A percentile compares a stretch with the other conserved stretches of the same genome.
phyloP scores from a whole-genome alignment of 2,797 vertebrate species.

The Merluccius polli region DNA sequence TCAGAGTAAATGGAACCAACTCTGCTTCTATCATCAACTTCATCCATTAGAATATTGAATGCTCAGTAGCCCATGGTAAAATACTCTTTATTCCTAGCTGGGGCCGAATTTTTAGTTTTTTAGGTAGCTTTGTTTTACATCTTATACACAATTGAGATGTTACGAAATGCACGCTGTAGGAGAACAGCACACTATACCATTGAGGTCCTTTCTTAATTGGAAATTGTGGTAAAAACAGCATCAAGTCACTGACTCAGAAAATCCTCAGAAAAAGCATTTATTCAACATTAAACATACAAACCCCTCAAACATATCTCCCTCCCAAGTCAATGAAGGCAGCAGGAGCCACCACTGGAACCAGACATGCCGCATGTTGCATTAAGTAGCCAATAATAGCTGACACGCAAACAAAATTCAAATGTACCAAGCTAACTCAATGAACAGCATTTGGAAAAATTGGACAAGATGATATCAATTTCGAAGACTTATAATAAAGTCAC shows the following conservation, averaged over 20 bases:
- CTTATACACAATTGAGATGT: slow-evolving; percentile 8
- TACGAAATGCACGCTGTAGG: not conserved
- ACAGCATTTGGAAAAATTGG: too few species aligned
- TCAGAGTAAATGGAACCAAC: slow-evolving; percentile 1
- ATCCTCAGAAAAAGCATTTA: too few species aligned
- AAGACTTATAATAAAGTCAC: too few species aligned
- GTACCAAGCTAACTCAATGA: too few species aligned
- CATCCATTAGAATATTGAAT: slow-evolving; percentile 7
- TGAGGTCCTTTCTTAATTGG: slow-evolving; percentile 2
- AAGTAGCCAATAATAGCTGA: too few species aligned
- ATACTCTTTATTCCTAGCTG: slow-evolving; percentile 10
- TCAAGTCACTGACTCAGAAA: slow-evolving; percentile 5
- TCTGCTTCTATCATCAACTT: slow-evolving; percentile 8
- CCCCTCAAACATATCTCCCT: too few species aligned
- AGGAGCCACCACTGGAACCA: too few species aligned
- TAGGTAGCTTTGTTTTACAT: not conserved
- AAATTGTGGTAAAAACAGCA: not conserved
- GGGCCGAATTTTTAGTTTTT: not conserved
- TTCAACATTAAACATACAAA: too few species aligned
- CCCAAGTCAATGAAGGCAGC: too few species aligned
- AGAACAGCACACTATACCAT: not conserved
- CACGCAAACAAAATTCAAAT: too few species aligned
- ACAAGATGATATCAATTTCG: too few species aligned
- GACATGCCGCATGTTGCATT: too few species aligned
- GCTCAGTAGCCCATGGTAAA: slow-evolving; percentile 8